Evolutionary conservation across 2,888 invertebrate species (phyloP).

Genomic region (Drosophila paramelanica): DNA sequence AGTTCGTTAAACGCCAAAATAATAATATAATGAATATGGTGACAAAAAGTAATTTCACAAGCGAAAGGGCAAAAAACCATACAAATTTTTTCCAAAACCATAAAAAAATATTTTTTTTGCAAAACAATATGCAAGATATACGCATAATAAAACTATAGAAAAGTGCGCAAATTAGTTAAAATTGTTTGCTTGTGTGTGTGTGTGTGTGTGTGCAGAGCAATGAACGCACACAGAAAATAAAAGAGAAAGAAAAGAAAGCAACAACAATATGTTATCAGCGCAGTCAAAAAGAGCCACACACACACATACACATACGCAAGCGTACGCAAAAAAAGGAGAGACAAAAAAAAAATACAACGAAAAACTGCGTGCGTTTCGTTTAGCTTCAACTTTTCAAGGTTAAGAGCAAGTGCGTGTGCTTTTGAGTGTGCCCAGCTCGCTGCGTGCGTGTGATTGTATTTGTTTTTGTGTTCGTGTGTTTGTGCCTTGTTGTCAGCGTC

Average conservation of each 20-base stretch:
- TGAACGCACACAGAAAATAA: slow-evolving; percentile 52
- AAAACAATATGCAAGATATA: slow-evolving; percentile 29
- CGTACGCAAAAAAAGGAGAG: slow-evolving; percentile 34
- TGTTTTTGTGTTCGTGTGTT: slow-evolving; percentile 20
- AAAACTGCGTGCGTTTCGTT: slow-evolving; percentile 48
- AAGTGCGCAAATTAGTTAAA: slow-evolving; percentile 43
- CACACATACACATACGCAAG: slow-evolving; percentile 9
- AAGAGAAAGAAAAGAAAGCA: slow-evolving; percentile 65
- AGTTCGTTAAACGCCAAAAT: slow-evolving; percentile 67
- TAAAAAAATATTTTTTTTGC: slow-evolving; percentile 15
- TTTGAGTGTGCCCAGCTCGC: slow-evolving; percentile 21
- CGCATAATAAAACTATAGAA: slow-evolving; percentile 50
- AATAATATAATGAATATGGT: slow-evolving; percentile 23
- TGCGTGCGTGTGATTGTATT: slow-evolving; percentile 18
- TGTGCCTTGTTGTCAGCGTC: slow-evolving; percentile 37
- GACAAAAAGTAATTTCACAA: slow-evolving; percentile 39
- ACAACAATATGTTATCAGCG: slow-evolving; percentile 71
- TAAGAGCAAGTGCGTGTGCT: slow-evolving; percentile 77
- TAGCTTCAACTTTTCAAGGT: slow-evolving; percentile 67
- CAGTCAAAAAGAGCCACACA: slow-evolving; percentile 51
- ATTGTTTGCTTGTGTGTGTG: slow-evolving; percentile 17
- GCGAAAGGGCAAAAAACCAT: background rate
- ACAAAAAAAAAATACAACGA: slow-evolving; percentile 35
- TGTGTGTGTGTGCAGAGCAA: slow-evolving; percentile 50
- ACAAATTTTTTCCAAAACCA: background rate